A percentile compares a stretch with the other conserved stretches of the same genome.
These are phyloP conservation scores for Bubo blakistoni DNA, from an alignment of 2,113 vertebrate species.

Conservation along the genomic window DNA sequence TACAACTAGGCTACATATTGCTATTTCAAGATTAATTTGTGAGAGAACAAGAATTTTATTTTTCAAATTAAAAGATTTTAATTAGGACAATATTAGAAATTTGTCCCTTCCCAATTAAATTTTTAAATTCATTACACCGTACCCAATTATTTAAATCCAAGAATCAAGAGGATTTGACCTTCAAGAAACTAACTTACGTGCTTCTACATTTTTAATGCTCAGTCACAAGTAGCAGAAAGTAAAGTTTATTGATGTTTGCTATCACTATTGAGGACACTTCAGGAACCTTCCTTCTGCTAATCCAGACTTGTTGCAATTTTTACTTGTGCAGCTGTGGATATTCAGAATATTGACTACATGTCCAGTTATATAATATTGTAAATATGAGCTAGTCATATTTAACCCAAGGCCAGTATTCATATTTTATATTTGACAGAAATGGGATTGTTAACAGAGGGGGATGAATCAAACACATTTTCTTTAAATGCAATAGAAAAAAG, in stretches of 20 bases:
- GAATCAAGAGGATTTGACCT: neutral
- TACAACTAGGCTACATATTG: neutral
- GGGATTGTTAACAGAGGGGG: neutral
- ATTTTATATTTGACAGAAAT: neutral
- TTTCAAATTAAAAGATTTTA: neutral
- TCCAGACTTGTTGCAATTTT: neutral
- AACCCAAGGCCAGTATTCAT: neutral
- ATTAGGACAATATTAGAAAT: neutral
- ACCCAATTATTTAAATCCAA: neutral
- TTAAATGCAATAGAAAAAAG: neutral
- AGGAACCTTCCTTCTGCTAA: neutral
- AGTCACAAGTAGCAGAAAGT: neutral
- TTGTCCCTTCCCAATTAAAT: neutral
- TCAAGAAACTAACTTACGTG: neutral
- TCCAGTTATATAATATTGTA: neutral
- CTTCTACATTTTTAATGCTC: neutral
- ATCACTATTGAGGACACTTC: neutral
- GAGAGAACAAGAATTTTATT: neutral
- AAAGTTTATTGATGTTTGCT: neutral
- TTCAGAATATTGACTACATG: slow-evolving; percentile 5
- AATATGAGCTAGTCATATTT: slow-evolving; percentile 12
- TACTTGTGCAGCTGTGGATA: neutral
- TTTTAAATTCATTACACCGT: neutral
- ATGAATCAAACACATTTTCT: neutral
- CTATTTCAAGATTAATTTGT: neutral